Evolutionary conservation across 2,113 vertebrate species (phyloP).

Genomic region (Aleadryas rufinucha): DNA sequence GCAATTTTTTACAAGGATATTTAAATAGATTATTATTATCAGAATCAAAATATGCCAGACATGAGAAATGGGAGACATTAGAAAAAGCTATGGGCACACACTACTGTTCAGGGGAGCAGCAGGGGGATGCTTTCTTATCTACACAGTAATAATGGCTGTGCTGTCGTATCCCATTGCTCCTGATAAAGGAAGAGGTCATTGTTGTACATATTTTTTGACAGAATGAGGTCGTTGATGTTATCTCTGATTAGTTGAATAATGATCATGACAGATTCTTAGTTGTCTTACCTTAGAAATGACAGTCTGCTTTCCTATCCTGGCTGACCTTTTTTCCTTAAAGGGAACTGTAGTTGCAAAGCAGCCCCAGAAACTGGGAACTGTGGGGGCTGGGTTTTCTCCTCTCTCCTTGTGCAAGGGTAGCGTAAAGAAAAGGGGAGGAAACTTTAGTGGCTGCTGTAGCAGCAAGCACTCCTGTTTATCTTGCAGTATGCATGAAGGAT

Average conservation of each 20-base stretch:
- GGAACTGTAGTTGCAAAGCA: background rate
- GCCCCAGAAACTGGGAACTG: background rate
- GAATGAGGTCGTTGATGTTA: conserved; percentile 52
- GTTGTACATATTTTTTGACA: conserved; percentile 52
- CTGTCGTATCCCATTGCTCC: background rate
- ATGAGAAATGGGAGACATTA: background rate
- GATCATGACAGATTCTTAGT: conserved; percentile 22
- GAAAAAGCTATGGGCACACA: background rate
- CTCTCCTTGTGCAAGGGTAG: background rate
- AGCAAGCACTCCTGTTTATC: background rate
- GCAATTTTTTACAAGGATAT: background rate
- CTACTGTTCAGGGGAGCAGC: background rate
- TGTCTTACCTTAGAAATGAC: conserved; percentile 10
- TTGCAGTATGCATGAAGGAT: rapidly evolving
- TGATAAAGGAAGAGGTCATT: conserved; percentile 58
- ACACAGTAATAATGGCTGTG: background rate
- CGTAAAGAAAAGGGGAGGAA: background rate
- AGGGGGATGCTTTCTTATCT: background rate
- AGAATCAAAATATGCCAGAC: background rate
- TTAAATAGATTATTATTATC: background rate
- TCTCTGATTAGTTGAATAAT: conserved; percentile 64
- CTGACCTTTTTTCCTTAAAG: background rate
- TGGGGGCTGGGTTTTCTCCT: background rate
- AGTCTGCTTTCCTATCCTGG: background rate
- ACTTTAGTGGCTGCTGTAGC: background rate